Percentiles rank a stretch among this genome's conserved stretches.
phyloP scores from a whole-genome alignment of 1,140 invertebrate species.

The Saccostrea glomerata region DNA sequence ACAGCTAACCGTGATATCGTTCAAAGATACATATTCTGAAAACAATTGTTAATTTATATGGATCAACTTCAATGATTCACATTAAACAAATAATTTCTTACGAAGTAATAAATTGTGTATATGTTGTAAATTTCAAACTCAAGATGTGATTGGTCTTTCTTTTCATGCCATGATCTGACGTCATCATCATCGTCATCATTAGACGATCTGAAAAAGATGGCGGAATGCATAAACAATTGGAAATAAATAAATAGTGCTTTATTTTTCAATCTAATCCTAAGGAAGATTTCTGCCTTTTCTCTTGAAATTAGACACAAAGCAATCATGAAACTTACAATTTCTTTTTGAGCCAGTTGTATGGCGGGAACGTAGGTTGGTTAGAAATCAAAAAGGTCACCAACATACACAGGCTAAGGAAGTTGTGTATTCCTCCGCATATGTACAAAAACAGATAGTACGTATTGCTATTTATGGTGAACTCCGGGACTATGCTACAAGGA shows the following conservation, averaged over 20 bases:
- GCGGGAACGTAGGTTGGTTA: constrained; percentile 68
- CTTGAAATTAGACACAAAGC: background rate
- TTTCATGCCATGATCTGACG: constrained; percentile 52
- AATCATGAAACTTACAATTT: background rate
- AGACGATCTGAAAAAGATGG: background rate
- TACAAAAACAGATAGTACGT: constrained; percentile 55
- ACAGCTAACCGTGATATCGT: too few relatives aligned
- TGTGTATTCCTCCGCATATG: constrained; percentile 68
- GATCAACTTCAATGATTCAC: too few relatives aligned
- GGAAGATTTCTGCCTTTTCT: background rate
- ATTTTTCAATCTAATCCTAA: background rate
- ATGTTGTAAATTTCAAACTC: constrained; percentile 72
- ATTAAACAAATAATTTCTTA: constrained; percentile 52
- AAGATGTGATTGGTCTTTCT: constrained; percentile 67
- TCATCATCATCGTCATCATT: constrained; percentile 60
- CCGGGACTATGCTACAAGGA: constrained; percentile 25
- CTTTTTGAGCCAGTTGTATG: constrained; percentile 25
- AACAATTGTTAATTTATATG: too few relatives aligned
- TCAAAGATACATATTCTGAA: too few relatives aligned
- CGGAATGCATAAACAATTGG: background rate
- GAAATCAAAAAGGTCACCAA: constrained; percentile 73
- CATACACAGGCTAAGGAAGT: constrained; percentile 68
- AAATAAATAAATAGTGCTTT: background rate
- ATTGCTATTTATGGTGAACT: constrained; percentile 44
- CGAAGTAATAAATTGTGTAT: constrained; percentile 73